These are phyloP conservation scores for Streptopelia turtur DNA, from an alignment of 2,797 vertebrate species.

Conservation along the genomic window DNA sequence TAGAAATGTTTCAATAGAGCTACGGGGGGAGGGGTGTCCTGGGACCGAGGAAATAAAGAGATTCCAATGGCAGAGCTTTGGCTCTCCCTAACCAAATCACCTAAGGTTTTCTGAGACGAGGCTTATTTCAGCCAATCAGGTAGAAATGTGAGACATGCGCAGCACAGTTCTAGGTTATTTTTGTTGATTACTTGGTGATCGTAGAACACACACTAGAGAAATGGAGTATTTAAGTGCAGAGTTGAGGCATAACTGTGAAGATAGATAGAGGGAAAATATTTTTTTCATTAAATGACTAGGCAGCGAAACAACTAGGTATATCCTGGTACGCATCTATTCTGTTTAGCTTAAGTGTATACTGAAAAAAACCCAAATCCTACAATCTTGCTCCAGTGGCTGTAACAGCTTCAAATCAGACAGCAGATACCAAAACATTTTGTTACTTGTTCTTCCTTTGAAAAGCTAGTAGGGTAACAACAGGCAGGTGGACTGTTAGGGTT, in stretches of 20 bases:
- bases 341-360: neutral
- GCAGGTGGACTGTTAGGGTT: neutral
- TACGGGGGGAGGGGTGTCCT: neutral
- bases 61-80: neutral
- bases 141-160: fast-evolving
- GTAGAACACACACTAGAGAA: neutral
- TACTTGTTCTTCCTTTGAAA: neutral
- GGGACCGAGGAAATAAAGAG: neutral
- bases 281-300: neutral
- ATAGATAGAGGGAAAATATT: neutral
- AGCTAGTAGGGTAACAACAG: neutral
- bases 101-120: neutral
- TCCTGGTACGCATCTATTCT: neutral
- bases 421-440: neutral
- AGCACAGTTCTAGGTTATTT: neutral
- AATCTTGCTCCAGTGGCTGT: neutral
- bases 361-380: neutral
- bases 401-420: neutral
- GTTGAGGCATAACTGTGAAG: neutral
- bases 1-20: neutral
- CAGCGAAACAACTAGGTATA: neutral
- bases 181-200: neutral
- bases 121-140: neutral
- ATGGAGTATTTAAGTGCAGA: neutral
- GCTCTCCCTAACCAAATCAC: neutral